Evolutionary conservation across 1,140 invertebrate species (phyloP), one percentile per base, ranked within the genome.

Genomic region (Coelopa frigida): DNA sequence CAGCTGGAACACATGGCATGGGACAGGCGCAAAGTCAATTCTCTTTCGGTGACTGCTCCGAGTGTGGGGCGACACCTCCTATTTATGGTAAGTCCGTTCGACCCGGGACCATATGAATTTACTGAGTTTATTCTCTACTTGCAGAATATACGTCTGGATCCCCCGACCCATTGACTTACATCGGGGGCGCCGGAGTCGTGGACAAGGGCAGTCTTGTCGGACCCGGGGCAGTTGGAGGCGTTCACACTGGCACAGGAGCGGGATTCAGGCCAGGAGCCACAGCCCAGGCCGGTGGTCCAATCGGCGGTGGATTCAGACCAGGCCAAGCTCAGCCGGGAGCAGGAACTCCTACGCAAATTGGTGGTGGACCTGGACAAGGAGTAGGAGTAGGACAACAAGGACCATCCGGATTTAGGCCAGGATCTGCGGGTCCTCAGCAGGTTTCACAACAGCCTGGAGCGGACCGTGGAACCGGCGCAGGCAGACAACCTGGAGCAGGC

Each of bases 21-120:
- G 84, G 84, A 3, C 83, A 86, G 73, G 84, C 84, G 1, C 85
- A 89, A 71, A 88, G 85, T 72, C 80, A 82, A 60, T 75, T 76
- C 27, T 72, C 76, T 33, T 73, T 72, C 21, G 75, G 76, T 41
- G 73, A 75, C 29, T 75, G 66, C 45, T 73, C 70, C 38, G 76
- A 74, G 23, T 73, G 72, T 36, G 73, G 62, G 57, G 53, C 36
- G 20, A 44, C 17, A n/a, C n/a, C n/a, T 46, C 39, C 44, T 2
- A 21, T 45, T 21, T 50, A 50, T 31, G 49, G 49, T 46, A 31
- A 24, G 18, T 40, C 12, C 23, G n/a, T 22, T 23, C 8, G 7
- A 5, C 32, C 5, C 35, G 3, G 18, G 31, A 38, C 2, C 23
- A 2, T 31, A 6, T 29, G 5, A 32, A 46, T 24, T 17, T 1